Evolutionary conservation across 92 coral and sea anemone genomes (phyloP).

Genomic region (Epizoanthus rinbou): DNA sequence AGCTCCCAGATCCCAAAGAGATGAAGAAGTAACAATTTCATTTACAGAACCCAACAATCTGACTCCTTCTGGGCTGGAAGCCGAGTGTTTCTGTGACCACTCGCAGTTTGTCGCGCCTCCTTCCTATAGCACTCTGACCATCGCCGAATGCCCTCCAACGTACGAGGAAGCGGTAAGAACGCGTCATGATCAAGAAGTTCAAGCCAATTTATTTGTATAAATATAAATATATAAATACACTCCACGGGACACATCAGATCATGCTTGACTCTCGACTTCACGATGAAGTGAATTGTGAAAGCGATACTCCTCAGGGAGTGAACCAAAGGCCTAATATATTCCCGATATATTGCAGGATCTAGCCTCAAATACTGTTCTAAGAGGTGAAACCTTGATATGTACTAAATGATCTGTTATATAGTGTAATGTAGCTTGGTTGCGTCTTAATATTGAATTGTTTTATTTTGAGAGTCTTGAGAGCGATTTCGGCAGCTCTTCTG

Average conservation of each 20-base stretch:
- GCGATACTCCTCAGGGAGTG: too few relatives aligned
- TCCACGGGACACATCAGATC: too few relatives aligned
- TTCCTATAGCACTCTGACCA: conserved; percentile 25
- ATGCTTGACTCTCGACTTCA: too few relatives aligned
- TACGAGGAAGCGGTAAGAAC: conserved; percentile 28
- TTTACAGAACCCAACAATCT: conserved; percentile 24
- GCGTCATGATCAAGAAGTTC: conserved; percentile 19
- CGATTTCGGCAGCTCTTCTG: not conserved
- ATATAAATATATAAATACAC: not conserved
- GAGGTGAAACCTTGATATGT: too few relatives aligned
- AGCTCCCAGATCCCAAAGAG: conserved; percentile 3
- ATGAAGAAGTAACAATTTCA: conserved; percentile 19
- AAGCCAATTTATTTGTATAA: conserved; percentile 41
- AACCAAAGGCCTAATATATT: too few relatives aligned
- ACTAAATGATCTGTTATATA: not conserved
- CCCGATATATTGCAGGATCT: too few relatives aligned
- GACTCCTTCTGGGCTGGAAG: not conserved
- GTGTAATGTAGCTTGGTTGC: not conserved
- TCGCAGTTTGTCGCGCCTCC: conserved; percentile 7
- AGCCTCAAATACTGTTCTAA: too few relatives aligned
- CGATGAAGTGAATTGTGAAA: too few relatives aligned
- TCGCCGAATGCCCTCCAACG: conserved; percentile 36
- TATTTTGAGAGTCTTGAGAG: not conserved
- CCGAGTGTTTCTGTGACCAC: not conserved
- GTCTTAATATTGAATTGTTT: not conserved